Evolutionary conservation across 1,140 invertebrate species (phyloP).

Genomic region (Conopomorpha cramerella): DNA sequence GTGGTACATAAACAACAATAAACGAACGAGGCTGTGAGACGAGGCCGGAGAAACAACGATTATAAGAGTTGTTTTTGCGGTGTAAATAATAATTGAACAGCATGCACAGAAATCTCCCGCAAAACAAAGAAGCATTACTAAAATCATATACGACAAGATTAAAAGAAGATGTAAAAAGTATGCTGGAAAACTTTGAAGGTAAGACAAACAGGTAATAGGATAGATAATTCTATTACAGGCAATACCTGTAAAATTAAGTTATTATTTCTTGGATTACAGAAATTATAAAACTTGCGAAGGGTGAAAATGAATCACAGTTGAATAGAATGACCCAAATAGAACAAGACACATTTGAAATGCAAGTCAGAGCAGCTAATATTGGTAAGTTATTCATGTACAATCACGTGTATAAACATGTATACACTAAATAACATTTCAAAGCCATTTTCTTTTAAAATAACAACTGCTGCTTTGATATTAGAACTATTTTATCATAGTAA

Average conservation of each 20-base stretch:
- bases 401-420: too few relatives aligned
- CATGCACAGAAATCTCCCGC: conserved; percentile 72
- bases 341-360: conserved; percentile 96
- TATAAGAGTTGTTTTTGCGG: background rate
- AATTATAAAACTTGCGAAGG: conserved; percentile 90
- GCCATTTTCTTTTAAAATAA: too few relatives aligned
- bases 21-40: background rate
- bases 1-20: too few relatives aligned
- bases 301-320: conserved; percentile 90
- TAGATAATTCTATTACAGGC: background rate
- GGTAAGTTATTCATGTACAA: too few relatives aligned
- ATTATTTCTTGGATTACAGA: conserved; percentile 71
- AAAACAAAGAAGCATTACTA: conserved; percentile 91
- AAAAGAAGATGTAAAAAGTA: conserved; percentile 95
- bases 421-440: too few relatives aligned
- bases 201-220: conserved; percentile 10
- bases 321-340: conserved; percentile 89
- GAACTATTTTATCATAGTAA: too few relatives aligned
- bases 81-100: conserved; percentile 9
- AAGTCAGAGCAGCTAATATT: conserved; percentile 93
- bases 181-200: conserved; percentile 96
- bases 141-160: conserved; percentile 91
- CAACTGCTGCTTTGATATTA: too few relatives aligned
- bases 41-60: background rate
- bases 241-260: too few relatives aligned